Evolutionary conservation across 2,888 invertebrate species (phyloP), one percentile per base, ranked within the genome.

Genomic region (Dioctria linearis): DNA sequence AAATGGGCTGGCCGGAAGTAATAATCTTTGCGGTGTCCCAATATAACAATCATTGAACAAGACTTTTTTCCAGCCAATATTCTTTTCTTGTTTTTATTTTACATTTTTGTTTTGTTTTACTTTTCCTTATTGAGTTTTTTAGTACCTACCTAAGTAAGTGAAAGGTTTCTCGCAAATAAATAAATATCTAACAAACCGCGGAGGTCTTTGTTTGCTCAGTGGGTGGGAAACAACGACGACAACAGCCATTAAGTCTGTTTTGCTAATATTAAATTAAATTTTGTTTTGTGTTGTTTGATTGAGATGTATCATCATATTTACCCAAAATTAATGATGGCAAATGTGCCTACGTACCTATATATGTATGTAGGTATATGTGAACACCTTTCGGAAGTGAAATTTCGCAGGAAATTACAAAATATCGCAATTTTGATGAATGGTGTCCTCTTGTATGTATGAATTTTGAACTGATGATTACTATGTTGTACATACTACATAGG

Each of bases 1-100:
- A 59, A 59, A 75, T 4, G 42, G 43, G 42, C 59, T n/a, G 40
- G 57, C 37, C 73, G 73, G 73, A 75, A 59, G 73, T 75, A 11
- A 25, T 25, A 25, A 25, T 25, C 25, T 46, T 75, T 54, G n/a
- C 46, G 40, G 42, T 65, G 46, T 46, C 67, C 46, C n/a, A 67
- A 67, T 67, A 67, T 65, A 42, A 25, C 25, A 42, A 11, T 25
- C 25, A 61, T 61, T 25, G 37, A 61, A 61, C 51, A 51, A 51
- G 42, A 51, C 69, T 8, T 54, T 69, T 69, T 3, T 69, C 25
- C 25, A 25, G 25, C 25, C 25, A 25, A 25, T 25, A 25, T 25
- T 25, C 25, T 25, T 25, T 25, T 25, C 25, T 25, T 2, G 25
- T 0, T 25, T 25, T 25, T 25, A 54, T n/a, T 46, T 54, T 4